Evolutionary conservation across 1,140 invertebrate genomes (phyloP), one percentile per base, ranked within the genome.

Genomic region (Saxidomus purpurata): DNA sequence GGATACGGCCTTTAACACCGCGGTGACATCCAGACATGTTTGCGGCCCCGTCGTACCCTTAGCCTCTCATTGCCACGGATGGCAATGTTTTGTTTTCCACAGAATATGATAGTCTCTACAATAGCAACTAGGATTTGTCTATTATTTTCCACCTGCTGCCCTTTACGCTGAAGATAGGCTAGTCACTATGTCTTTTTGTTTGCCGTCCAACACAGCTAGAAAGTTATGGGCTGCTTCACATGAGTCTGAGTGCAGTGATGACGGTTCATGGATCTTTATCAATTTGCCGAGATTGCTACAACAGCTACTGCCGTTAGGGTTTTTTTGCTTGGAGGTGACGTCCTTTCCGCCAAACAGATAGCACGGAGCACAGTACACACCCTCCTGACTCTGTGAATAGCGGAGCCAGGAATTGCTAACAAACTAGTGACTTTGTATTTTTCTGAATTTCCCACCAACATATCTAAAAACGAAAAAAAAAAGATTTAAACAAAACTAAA

Each of bases 1-100:
- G n/a, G 3, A 90, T 90, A 8, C 38, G 49, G 25, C 69, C 80
- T 31, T 86, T 43, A 15, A 89, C 82, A 8, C 81, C 80, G 8
- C 81, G 81, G 38, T 59, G 34, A 4, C 4, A 22, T 19, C 52
- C 81, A 36, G 81, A 55, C 87, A 81, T 89, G 28, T 81, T 81
- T 6, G 40, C n/a, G 3, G 80, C 80, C 25, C 69, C 87, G 76
- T 89, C 87, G 40, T 89, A 89, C 28, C 80, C 80, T 67, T 89
- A 59, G 13, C 59, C 87, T 40, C 87, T 38, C 43, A 89, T 43
- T 71, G 11, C 47, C 38, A n/a, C 47, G 76, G 28, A 79, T 31
- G 6, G 76, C 47, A 43, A 43, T 31, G 15, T 79, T 43, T 31
- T 88, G 85, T 71, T 84, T 67, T 15, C 82, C 28, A 36, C 52